Evolutionary conservation across 2,888 invertebrate species (phyloP), one percentile per base, ranked within the genome.

Genomic region (Teleogryllus oceanicus): DNA sequence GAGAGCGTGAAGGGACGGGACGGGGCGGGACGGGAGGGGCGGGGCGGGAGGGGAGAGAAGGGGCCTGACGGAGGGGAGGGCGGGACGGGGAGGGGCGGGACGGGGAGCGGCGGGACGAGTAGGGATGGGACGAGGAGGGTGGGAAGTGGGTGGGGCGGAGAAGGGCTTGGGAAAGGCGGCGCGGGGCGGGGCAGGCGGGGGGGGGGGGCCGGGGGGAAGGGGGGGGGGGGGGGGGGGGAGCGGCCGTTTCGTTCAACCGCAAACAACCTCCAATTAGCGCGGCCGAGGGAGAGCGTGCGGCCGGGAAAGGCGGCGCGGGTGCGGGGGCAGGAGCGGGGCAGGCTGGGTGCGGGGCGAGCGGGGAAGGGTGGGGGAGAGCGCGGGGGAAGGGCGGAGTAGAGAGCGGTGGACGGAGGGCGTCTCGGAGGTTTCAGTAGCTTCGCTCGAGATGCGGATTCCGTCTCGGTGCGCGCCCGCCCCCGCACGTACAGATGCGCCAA

Each of bases 181-280:
- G 21, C 8, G 37, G 4, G 37, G 37, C 37, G 37, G 4, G 37
- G 37, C 37, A 37, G 37, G 37, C 37, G 62, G 18, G 4, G 62
- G 16, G 62, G 5, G 16, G 4, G 4, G 16, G 18, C n/a, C n/a
- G 0, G 62, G 13, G 62, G 5, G 62, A n/a, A n/a, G n/a, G 62
- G n/a, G 4, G 2, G 13, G 11, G 62, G 5, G 0, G 62, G 16
- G 62, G 11, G 0, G 62, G 13, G 62, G 5, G 62, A n/a, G 62
- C 62, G 62, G 62, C 62, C 62, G 62, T 62, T 62, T 62, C 62
- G 62, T 62, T 62, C 62, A 62, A 62, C 62, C 62, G 62, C 10
- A 62, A 62, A 62, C 62, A 62, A 12, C 62, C 62, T 62, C 62
- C 62, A 62, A 62, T 62, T 62, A 62, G 62, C 62, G 62, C 10